Conservation (phyloP, 2,113 vertebrate species). For the Oreochromis tanganicae region DNA sequence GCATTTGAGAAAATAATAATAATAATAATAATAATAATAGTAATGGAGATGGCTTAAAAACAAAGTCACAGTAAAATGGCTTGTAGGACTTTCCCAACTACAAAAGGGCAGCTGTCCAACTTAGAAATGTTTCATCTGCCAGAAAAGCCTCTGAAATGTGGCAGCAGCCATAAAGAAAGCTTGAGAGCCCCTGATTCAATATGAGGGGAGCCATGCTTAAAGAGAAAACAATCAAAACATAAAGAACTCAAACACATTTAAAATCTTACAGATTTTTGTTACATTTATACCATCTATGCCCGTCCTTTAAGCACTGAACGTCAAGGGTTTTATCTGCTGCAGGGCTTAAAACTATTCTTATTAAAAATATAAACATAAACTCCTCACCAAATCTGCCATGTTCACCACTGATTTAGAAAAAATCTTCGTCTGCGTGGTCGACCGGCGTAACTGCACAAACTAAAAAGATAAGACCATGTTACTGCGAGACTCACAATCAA, state of each 20-base stretch:
- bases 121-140: neutral
- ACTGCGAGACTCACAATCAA: neutral
- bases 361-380: neutral
- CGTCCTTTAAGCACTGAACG: neutral
- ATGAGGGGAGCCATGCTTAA: neutral
- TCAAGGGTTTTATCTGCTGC: neutral
- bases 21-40: neutral
- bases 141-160: neutral
- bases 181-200: neutral
- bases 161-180: neutral
- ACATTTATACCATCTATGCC: neutral
- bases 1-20: neutral
- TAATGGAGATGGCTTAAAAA: neutral
- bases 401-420: slow-evolving; percentile 97
- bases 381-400: slow-evolving; percentile 86
- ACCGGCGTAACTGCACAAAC: slow-evolving; percentile 87
- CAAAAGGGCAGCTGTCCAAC: neutral
- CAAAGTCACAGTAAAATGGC: neutral
- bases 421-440: slow-evolving; percentile 85
- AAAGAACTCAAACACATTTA: neutral
- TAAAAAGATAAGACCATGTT: slow-evolving; percentile 32
- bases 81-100: neutral
- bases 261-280: neutral
- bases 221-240: neutral
- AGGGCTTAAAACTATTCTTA: neutral